A percentile compares a stretch with the other conserved stretches of the same genome.
Conservation (phyloP, 2,888 invertebrate genomes). For the Argynnis bischoffii region DNA sequence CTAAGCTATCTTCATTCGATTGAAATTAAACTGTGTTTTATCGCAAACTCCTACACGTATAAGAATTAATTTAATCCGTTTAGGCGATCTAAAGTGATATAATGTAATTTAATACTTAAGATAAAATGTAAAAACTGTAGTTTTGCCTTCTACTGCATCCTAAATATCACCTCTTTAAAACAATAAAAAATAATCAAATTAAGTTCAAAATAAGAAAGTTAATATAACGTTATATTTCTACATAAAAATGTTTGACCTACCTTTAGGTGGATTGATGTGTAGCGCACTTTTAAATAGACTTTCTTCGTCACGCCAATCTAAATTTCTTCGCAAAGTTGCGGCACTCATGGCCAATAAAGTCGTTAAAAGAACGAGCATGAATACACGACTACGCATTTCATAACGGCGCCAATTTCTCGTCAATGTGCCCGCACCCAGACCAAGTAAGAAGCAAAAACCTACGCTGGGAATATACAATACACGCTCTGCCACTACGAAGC, state of each 20-base stretch:
- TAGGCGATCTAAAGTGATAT: too few relatives aligned
- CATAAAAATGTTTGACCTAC: constrained; percentile 75
- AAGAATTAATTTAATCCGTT: too few relatives aligned
- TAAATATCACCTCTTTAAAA: too few relatives aligned
- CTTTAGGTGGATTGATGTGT: constrained; percentile 98
- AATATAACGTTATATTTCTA: constrained; percentile 36
- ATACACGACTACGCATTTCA: constrained; percentile 67
- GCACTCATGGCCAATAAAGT: constrained; percentile 87
- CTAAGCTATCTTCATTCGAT: too few relatives aligned
- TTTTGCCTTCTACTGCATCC: too few relatives aligned
- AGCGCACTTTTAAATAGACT: constrained; percentile 95
- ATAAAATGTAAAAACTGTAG: too few relatives aligned
- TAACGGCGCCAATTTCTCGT: constrained; percentile 71
- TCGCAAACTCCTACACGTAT: too few relatives aligned
- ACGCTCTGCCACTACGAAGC: constrained; percentile 98
- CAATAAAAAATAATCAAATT: too few relatives aligned
- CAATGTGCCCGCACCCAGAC: constrained; percentile 84
- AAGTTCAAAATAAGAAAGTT: too few relatives aligned
- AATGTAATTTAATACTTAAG: too few relatives aligned
- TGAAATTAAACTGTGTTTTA: too few relatives aligned
- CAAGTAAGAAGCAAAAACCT: constrained; percentile 95
- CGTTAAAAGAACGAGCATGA: constrained; percentile 77
- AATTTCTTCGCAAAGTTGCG: constrained; percentile 91
- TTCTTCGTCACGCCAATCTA: constrained; percentile 97
- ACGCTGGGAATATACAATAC: constrained; percentile 98